These are phyloP conservation scores for Porites divaricata DNA, from an alignment of 92 coral and sea anemone genomes.

Conservation along the genomic window DNA sequence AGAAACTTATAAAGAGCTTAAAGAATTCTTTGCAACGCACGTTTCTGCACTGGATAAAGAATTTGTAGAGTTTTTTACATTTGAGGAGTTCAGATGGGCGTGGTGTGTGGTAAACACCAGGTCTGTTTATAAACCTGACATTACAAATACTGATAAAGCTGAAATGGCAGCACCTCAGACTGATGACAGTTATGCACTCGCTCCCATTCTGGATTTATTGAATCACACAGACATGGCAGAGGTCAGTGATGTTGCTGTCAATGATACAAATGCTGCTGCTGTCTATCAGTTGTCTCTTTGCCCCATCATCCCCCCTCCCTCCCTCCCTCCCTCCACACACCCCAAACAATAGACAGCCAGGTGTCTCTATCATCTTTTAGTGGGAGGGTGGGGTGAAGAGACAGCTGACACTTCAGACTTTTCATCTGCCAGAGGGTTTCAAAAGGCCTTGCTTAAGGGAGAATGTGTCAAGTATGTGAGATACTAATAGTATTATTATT, in stretches of 20 bases:
- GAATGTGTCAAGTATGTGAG: too few relatives aligned
- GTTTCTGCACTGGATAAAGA: constrained; percentile 8
- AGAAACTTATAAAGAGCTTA: constrained; percentile 48
- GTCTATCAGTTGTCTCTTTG: too few relatives aligned
- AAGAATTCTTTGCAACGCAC: constrained; percentile 8
- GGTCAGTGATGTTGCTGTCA: constrained; percentile 40
- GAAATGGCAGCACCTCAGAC: background rate
- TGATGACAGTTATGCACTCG: constrained; percentile 74
- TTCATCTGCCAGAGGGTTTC: too few relatives aligned
- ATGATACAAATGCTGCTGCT: too few relatives aligned
- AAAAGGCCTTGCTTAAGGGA: too few relatives aligned
- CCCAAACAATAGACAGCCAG: too few relatives aligned
- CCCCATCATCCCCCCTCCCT: background rate
- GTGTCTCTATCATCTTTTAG: too few relatives aligned
- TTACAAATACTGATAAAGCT: background rate
- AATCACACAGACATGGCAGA: constrained; percentile 86
- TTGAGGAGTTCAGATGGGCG: constrained; percentile 90
- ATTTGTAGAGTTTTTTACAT: constrained; percentile 36
- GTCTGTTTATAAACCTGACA: constrained; percentile 75
- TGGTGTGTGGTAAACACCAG: constrained; percentile 96
- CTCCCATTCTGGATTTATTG: constrained; percentile 89
- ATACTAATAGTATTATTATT: too few relatives aligned
- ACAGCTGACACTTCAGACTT: too few relatives aligned
- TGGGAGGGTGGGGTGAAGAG: too few relatives aligned
- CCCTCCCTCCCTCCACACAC: too few relatives aligned